phyloP scores from a whole-genome alignment of 1,140 invertebrate genomes.

The Cyclargus thomasi region DNA sequence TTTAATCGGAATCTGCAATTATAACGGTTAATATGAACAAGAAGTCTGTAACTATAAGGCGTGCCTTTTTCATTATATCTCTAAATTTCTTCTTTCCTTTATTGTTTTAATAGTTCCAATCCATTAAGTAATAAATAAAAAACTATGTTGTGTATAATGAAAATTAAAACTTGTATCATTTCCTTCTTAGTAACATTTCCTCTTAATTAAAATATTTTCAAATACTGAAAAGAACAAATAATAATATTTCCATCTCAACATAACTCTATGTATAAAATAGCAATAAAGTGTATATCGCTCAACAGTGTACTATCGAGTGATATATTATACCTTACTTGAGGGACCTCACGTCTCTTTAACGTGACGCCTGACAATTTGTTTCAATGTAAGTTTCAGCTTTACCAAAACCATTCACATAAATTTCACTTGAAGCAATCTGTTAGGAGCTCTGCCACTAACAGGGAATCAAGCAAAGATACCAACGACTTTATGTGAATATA shows the following conservation, averaged over 20 bases:
- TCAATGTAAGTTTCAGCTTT: constrained; percentile 52
- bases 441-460: constrained; percentile 2
- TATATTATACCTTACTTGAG: not conserved
- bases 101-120: too few species aligned
- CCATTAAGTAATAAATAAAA: too few species aligned
- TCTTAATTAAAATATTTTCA: not conserved
- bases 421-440: constrained; percentile 41
- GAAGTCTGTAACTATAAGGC: too few species aligned
- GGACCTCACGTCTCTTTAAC: constrained; percentile 38
- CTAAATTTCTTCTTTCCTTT: too few species aligned
- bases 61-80: too few species aligned
- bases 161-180: too few species aligned
- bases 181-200: too few species aligned
- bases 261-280: not conserved
- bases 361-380: constrained; percentile 49
- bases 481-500: constrained; percentile 41
- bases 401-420: constrained; percentile 49
- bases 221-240: not conserved
- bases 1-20: constrained; percentile 47
- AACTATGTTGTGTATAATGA: too few species aligned
- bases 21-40: not conserved
- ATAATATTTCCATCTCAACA: not conserved
- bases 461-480: constrained; percentile 7
- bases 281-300: constrained; percentile 7
- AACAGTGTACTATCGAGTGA: constrained; percentile 9